Base-by-base conservation (phyloP, 2,888 invertebrate genomes). In the Carpatolechia fugitivella region DNA sequence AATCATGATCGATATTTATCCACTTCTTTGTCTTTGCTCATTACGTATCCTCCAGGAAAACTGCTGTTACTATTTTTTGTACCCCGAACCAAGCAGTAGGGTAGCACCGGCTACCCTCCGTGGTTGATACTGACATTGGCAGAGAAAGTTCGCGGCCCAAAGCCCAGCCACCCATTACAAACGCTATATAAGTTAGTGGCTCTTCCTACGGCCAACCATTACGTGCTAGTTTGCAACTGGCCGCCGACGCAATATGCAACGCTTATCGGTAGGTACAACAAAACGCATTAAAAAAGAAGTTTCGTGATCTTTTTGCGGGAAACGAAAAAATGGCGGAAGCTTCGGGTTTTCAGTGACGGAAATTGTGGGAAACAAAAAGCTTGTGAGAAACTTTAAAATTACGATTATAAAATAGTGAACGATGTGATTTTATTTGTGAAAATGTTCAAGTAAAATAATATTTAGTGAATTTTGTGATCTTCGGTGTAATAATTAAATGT, bases 131-230 rank as follows among this genome's bases (percentile, higher is more conserved):
- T 73, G 72, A 71, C 77, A 78, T 77, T 79, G 76, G 59, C 74
- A 82, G 85, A 77, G 88, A 89, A 89, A 89, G 88, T 82, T 70
- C 63, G 66, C 65, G 77, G 78, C 77, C 78, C 73, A 70, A 71
- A 69, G 68, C 69, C 44, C 13, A 29, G 62, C 78, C 78, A 79
- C 76, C 78, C 76, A 82, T 81, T 72, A 61, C 74, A 64, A 78
- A 85, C 81, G 85, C 88, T 89, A 86, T 89, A 81, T 81, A 90
- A 87, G 81, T 78, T 73, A 76, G 76, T 75, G 72, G 61, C 66
- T 78, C 76, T 85, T 82, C 84, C 83, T 79, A 69, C 68, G 70
- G 66, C 74, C 58, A 65, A 80, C 74, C 80, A 89, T 78, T 82
- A 81, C 82, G 78, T 80, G 72, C 72, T 73, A 79, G 79, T 72